Base-by-base conservation (phyloP, 2,113 vertebrate species). In the Okapia johnstoni region DNA sequence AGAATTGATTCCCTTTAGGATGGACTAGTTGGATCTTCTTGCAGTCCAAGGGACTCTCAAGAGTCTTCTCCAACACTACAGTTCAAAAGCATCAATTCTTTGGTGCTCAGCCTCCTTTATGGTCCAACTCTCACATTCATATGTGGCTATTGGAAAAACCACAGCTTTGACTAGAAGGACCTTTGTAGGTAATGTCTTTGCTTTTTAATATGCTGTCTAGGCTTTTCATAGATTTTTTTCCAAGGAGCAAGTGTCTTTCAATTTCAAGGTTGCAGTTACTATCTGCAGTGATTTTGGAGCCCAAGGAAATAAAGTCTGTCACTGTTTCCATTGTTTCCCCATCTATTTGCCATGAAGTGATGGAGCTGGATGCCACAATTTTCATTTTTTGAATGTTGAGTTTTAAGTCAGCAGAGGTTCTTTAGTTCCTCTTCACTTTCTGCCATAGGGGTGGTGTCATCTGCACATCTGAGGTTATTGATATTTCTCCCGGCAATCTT, bases 71-170 rank as follows among this genome's bases (percentile, higher is more conserved):
- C 66, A 70, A 70, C 66, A 40, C 19, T 0, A 6, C n/a, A 70
- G 10, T 70, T 70, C 66, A 70, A 70, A 70, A 23, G 66, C 19
- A 70, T 70, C 66, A 23, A 1, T 70, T 70, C 66, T 70, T 70
- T 0, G 0, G 63, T 2, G 0, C n/a, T 70, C n/a, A 36, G 63
- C 17, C 63, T 70, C n/a, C n/a, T 70, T 36, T 70, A 70, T 70
- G n/a, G 66, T 23, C 19, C 66, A 70, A 21, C 19, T 70, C n/a
- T 36, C 66, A 70, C 66, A 70, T 36, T 36, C n/a, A 36, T 12
- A 36, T 0, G 0, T 23, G n/a, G 21, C n/a, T 70, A 23, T 10
- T 70, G 66, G 19, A 23, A 6, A 70, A 70, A 36, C 21, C n/a
- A 70, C n/a, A 70, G n/a, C 19, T 70, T 40, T 40, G 19, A 70